Evolutionary conservation across 2,113 vertebrate species (phyloP), one percentile per base, ranked within the genome.

Genomic region (Menura novaehollandiae): DNA sequence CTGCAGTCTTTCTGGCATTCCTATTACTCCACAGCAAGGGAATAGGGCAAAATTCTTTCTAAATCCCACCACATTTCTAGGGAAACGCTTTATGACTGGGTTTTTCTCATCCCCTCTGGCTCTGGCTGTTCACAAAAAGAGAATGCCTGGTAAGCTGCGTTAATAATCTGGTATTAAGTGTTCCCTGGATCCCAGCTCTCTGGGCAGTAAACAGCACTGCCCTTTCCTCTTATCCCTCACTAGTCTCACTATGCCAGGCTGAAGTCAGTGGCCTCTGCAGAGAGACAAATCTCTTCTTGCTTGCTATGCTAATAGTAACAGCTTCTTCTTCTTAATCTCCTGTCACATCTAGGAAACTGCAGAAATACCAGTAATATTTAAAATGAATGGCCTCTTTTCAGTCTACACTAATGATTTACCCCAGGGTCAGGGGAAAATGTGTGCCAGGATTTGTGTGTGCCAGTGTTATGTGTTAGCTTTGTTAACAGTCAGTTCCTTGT

Each of bases 131-230:
- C 93, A 76, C 87, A 84, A 85, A 94, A 90, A 94, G 88, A 88
- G 75, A 97, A 96, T 96, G 83, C 77, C 91, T 95, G 80, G 88
- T 97, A 97, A 97, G 85, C 95, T 87, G 96, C 26, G 14, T 96
- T 92, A 95, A 93, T 97, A 97, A 95, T 96, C 84, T 94, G 96
- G 97, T 89, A 97, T 97, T 97, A 97, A 92, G 88, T 96, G 97
- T 97, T 96, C 96, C 64, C 80, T 85, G 80, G 46, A 78, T 94
- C 88, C 49, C 74, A 66, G 6, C 46, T 82, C 71, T 85, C 47
- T 92, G 92, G 73, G 39, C 83, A 92, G 81, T 91, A 92, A 95
- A 97, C 81, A 97, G 76, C 53, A 78, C 49, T 92, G 81, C 28
- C 59, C 75, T 81, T 62, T 94, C 37, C 56, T 91, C 82, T 81